These are phyloP conservation scores for Chrosomus eos DNA, from an alignment of 2,797 vertebrate genomes.

Conservation along the genomic window DNA sequence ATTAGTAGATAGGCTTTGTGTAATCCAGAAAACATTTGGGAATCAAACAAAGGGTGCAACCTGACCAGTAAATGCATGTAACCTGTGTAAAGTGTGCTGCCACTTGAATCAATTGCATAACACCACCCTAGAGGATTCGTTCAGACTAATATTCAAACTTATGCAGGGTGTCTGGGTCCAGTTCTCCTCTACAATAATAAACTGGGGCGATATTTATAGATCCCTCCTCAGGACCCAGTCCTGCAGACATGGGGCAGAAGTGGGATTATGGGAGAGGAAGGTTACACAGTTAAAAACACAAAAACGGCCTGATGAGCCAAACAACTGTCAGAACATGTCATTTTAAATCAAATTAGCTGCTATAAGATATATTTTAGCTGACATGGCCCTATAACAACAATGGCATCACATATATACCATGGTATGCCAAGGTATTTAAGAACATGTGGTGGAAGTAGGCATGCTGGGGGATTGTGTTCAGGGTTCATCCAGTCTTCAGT, in stretches of 20 bases:
- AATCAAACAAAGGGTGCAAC: slow-evolving; percentile 10
- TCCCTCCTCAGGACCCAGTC: slow-evolving; percentile 27
- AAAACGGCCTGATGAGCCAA: neutral
- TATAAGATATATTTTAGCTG: neutral
- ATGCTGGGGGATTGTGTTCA: neutral
- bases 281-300: neutral
- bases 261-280: slow-evolving; percentile 6
- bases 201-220: slow-evolving; percentile 61
- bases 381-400: neutral
- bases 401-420: neutral
- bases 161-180: neutral
- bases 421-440: neutral
- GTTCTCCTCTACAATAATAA: slow-evolving; percentile 43
- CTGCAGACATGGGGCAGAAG: slow-evolving; percentile 35
- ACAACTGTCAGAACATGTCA: neutral
- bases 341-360: neutral
- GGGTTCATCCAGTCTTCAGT: neutral
- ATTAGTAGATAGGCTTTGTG: slow-evolving; percentile 5
- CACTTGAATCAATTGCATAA: neutral
- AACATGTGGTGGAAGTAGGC: neutral
- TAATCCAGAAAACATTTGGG: neutral
- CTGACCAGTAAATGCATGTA: slow-evolving; percentile 1
- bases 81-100: neutral
- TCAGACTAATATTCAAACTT: slow-evolving; percentile 22
- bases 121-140: neutral